phyloP scores from a whole-genome alignment of 92 coral and sea anemone genomes.

The Palythoa caribaeorum region DNA sequence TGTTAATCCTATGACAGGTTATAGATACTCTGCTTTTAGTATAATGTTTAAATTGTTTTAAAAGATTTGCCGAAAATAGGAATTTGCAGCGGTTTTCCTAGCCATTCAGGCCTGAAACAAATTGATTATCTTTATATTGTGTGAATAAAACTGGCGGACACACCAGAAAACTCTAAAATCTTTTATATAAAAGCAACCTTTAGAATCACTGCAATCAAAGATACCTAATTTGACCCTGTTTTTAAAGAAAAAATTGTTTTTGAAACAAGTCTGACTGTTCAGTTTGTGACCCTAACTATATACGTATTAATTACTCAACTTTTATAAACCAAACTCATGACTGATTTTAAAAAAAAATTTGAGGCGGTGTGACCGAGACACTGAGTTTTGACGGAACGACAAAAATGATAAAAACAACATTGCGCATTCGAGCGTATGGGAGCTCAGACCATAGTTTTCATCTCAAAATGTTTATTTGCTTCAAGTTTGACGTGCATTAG shows the following conservation, averaged over 20 bases:
- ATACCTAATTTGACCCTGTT: not conserved
- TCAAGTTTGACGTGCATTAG: too few species aligned
- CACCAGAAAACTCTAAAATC: not conserved
- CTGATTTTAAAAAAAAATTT: not conserved
- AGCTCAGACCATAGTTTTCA: too few species aligned
- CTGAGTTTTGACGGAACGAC: not conserved
- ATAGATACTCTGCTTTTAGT: too few species aligned
- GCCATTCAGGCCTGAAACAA: too few species aligned
- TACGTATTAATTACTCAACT: not conserved
- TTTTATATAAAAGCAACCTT: not conserved
- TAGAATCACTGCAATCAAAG: not conserved
- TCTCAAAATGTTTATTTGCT: too few species aligned
- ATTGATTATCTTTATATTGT: too few species aligned
- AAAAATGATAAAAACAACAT: constrained; percentile 4
- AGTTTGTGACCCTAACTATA: not conserved
- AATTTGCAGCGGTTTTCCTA: too few species aligned
- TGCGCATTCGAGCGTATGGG: too few species aligned
- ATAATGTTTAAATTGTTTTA: too few species aligned
- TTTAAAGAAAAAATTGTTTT: not conserved
- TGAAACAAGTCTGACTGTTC: not conserved
- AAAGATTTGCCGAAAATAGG: too few species aligned
- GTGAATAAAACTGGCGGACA: too few species aligned
- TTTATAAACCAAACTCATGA: not conserved
- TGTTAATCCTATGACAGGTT: too few species aligned
- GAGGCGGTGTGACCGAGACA: not conserved